Conservation (phyloP, 2,797 vertebrate species). For the Poecile montanus region DNA sequence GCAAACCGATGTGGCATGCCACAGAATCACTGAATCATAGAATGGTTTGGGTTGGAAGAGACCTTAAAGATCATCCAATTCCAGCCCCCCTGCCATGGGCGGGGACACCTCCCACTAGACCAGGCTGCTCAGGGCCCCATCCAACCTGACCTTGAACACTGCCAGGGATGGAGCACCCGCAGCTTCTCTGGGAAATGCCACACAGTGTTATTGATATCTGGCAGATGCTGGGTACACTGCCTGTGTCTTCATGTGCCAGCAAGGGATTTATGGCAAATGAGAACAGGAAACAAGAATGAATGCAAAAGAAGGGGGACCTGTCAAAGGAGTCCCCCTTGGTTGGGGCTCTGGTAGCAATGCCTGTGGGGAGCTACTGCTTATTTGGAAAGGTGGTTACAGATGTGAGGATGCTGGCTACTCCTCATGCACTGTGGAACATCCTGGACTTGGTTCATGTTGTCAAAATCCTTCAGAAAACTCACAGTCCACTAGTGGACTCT, state of each 20-base stretch:
- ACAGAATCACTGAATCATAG: not conserved
- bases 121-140: not conserved
- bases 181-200: not conserved
- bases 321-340: not conserved
- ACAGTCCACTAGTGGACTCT: not conserved
- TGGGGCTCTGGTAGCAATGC: not conserved
- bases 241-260: not conserved
- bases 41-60: not conserved
- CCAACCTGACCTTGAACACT: not conserved
- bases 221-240: not conserved
- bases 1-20: not conserved
- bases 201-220: not conserved
- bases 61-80: not conserved
- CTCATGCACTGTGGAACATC: not conserved
- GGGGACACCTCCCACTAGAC: not conserved
- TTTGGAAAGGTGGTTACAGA: not conserved
- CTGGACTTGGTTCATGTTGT: not conserved
- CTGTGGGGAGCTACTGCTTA: not conserved
- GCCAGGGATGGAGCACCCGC: not conserved
- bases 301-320: not conserved
- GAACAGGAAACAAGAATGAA: not conserved
- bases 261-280: not conserved
- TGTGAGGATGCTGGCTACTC: not conserved
- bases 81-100: accelerated
- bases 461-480: not conserved